phyloP scores from a whole-genome alignment of 2,888 invertebrate genomes.

The Eupsilia transversa region DNA sequence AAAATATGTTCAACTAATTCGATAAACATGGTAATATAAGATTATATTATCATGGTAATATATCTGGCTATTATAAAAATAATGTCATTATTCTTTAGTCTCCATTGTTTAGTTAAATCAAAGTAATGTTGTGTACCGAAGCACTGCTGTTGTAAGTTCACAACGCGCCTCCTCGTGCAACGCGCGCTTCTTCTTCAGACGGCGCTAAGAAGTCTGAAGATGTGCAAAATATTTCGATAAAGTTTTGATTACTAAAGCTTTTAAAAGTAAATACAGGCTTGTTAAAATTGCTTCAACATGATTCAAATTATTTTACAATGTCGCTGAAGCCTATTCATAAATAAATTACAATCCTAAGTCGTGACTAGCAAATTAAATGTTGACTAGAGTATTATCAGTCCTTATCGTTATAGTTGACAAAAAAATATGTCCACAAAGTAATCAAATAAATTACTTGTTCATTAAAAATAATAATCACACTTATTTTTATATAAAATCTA shows the following conservation, averaged over 20 bases:
- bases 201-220: neutral
- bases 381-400: slow-evolving; percentile 44
- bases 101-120: neutral
- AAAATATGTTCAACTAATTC: slow-evolving; percentile 44
- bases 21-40: slow-evolving; percentile 9
- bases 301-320: neutral
- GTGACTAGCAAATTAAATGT: slow-evolving; percentile 15
- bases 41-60: neutral
- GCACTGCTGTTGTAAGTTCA: neutral
- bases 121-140: neutral
- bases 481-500: no score
- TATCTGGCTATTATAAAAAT: slow-evolving; percentile 41
- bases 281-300: neutral
- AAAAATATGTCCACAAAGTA: neutral
- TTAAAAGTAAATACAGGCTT: slow-evolving; percentile 3
- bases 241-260: slow-evolving; percentile 1
- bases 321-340: slow-evolving; percentile 3
- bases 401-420: neutral
- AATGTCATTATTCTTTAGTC: slow-evolving; percentile 3
- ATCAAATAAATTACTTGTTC: slow-evolving; percentile 9
- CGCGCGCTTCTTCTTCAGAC: neutral
- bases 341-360: neutral
- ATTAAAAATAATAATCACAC: slow-evolving; percentile 11
- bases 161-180: no score
- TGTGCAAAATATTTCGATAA: neutral